Conservation (phyloP, 1,140 invertebrate species). For the Drosophila kohkoa region DNA sequence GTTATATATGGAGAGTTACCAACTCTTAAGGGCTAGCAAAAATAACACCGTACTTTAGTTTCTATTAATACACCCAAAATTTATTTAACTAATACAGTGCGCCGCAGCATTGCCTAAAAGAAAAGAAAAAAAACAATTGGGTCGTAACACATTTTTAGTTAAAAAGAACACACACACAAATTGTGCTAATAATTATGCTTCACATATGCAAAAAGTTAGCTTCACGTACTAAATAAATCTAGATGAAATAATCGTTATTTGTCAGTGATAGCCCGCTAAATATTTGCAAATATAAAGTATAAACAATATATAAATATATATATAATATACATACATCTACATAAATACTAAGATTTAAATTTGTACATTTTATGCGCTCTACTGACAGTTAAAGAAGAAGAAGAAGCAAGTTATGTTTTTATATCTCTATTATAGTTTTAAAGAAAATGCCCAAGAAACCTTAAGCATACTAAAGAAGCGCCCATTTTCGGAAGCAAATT, state of each 20-base stretch:
- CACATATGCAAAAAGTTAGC: constrained; percentile 26
- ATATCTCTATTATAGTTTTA: constrained; percentile 31
- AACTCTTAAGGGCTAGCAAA: constrained; percentile 36
- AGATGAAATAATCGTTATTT: constrained; percentile 57
- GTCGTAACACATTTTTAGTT: constrained; percentile 37
- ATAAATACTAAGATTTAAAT: constrained; percentile 65
- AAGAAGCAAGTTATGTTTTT: constrained; percentile 49
- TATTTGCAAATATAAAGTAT: constrained; percentile 55
- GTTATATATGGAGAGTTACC: constrained; percentile 37
- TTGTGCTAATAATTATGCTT: constrained; percentile 49
- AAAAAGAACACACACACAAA: constrained; percentile 18
- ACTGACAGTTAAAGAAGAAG: constrained; percentile 30
- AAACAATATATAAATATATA: constrained; percentile 14
- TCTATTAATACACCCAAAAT: constrained; percentile 31
- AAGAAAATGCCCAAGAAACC: constrained; percentile 33
- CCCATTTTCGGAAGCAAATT: constrained; percentile 43
- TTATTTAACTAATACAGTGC: constrained; percentile 25
- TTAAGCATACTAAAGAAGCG: constrained; percentile 35
- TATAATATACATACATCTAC: constrained; percentile 7
- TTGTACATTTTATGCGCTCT: constrained; percentile 70
- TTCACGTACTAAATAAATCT: constrained; percentile 26
- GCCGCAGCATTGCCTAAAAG: constrained; percentile 20
- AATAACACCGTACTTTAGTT: constrained; percentile 64
- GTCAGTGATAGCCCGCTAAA: constrained; percentile 68
- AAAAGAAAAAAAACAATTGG: constrained; percentile 1